Conservation (phyloP, 2,113 vertebrate species). For the Lophotis ruficrista region DNA sequence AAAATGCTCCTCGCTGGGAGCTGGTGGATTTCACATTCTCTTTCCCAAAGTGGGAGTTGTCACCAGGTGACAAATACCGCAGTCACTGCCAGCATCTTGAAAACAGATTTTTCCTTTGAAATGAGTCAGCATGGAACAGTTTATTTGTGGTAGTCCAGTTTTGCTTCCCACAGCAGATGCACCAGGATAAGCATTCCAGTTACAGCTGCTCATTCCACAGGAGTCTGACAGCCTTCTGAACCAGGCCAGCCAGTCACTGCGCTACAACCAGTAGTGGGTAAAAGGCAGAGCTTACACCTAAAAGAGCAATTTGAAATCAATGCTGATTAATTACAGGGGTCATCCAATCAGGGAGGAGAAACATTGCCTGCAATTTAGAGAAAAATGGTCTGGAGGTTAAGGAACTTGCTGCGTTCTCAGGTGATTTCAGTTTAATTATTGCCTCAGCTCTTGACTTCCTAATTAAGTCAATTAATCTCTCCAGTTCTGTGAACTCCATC, state of each 20-base stretch:
- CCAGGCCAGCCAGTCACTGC: background rate
- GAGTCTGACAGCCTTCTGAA: background rate
- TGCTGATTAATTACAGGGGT: constrained; percentile 42
- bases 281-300: background rate
- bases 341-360: background rate
- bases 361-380: background rate
- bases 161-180: constrained; percentile 60
- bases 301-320: constrained; percentile 40
- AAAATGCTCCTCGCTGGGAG: background rate
- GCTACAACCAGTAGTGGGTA: background rate
- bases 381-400: constrained; percentile 49
- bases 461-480: constrained; percentile 70
- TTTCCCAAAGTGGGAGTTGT: background rate
- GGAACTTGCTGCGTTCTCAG: constrained; percentile 30
- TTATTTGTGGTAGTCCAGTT: constrained; percentile 58
- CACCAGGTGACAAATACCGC: background rate
- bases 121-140: constrained; percentile 43
- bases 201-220: constrained; percentile 23
- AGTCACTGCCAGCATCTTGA: background rate
- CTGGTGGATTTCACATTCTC: background rate
- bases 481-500: constrained; percentile 2
- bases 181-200: constrained; percentile 35
- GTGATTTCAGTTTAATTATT: constrained; percentile 60
- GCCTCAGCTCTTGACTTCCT: constrained; percentile 54
- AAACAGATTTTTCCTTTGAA: constrained; percentile 40